phyloP scores from a whole-genome alignment of 2,888 invertebrate species.

The Heliconius erato region DNA sequence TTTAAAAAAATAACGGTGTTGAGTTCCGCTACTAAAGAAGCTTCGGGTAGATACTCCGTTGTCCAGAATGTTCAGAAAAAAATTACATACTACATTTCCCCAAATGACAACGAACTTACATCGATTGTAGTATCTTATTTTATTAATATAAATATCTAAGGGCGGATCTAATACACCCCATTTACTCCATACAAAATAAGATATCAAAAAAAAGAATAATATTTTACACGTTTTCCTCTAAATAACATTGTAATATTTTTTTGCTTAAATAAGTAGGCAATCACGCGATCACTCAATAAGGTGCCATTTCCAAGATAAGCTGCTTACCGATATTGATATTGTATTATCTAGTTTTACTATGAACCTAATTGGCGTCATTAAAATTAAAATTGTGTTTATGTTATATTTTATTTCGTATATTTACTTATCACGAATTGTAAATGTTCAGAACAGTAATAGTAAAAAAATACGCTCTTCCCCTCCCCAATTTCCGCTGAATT shows the following conservation, averaged over 20 bases:
- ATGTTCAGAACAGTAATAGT: no score
- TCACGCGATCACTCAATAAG: slow-evolving; percentile 38
- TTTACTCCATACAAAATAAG: no score
- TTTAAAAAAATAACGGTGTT: no score
- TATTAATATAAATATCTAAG: no score
- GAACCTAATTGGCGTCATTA: neutral
- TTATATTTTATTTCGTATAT: neutral
- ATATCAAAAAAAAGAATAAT: neutral
- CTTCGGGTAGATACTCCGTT: no score
- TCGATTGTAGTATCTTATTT: no score
- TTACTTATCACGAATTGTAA: neutral
- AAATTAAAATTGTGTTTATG: neutral
- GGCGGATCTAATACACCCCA: no score
- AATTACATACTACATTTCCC: no score
- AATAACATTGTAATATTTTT: slow-evolving; percentile 1
- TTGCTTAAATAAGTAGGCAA: slow-evolving; percentile 23
- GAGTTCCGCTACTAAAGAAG: neutral
- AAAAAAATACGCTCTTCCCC: no score
- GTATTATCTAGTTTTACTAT: slow-evolving; percentile 20
- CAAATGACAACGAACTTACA: no score
- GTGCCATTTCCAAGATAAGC: slow-evolving; percentile 36
- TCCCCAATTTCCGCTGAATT: no score
- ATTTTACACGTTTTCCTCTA: slow-evolving; percentile 9
- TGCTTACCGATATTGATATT: slow-evolving; percentile 22
- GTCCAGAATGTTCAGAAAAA: no score